Conservation (phyloP, 2,113 vertebrate species). For the Chionomys nivalis region DNA sequence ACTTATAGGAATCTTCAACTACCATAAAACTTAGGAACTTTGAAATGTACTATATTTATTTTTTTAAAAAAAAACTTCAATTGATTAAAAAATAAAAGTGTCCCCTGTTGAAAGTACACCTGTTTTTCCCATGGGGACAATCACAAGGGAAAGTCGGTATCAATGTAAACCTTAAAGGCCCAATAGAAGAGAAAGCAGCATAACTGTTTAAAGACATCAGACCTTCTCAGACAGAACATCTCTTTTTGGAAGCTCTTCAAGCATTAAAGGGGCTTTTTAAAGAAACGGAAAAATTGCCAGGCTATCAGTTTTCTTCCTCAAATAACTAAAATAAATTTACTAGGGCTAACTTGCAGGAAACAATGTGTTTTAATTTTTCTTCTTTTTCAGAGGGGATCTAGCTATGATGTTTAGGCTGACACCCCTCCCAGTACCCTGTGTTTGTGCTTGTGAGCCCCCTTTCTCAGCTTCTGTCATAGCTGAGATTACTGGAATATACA, state of each 20-base stretch:
- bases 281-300: neutral
- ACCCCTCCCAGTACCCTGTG: neutral
- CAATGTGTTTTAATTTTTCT: neutral
- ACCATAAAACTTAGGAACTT: neutral
- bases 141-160: constrained; percentile 15
- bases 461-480: neutral
- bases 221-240: constrained; percentile 26
- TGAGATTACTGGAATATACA: neutral
- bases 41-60: neutral
- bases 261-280: neutral
- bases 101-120: constrained; percentile 46
- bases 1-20: constrained; percentile 22
- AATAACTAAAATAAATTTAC: constrained; percentile 43
- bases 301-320: constrained; percentile 7
- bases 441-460: neutral
- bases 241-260: neutral
- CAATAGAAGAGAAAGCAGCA: neutral
- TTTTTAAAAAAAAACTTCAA: neutral
- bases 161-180: neutral
- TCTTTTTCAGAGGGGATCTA: neutral
- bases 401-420: neutral
- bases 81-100: constrained; percentile 47
- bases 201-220: neutral
- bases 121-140: constrained; percentile 1
- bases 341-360: neutral